Evolutionary conservation across 2,797 vertebrate genomes (phyloP).

Genomic region (Bradypodion pumilum): DNA sequence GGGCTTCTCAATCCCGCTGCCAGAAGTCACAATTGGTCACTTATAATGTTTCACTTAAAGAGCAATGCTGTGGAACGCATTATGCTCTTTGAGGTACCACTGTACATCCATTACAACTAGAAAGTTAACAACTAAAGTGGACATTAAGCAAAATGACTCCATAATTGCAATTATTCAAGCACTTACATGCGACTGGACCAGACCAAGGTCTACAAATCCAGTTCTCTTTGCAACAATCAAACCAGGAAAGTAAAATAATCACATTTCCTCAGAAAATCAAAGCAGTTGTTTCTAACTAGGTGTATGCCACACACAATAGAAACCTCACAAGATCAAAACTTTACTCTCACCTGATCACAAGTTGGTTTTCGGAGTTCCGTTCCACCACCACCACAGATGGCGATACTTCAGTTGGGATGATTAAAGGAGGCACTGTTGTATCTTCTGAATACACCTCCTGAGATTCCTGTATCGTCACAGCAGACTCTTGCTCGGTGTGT

Average conservation of each 20-base stretch:
- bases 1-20: too few species aligned
- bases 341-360: constrained; percentile 85
- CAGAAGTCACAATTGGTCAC: too few species aligned
- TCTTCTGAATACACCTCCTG: constrained; percentile 51
- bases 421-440: constrained; percentile 76
- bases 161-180: neutral
- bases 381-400: constrained; percentile 90
- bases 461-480: constrained; percentile 52
- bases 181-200: neutral
- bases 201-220: neutral
- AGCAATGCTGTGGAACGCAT: too few species aligned
- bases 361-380: constrained; percentile 79
- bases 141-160: neutral
- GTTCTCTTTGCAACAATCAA: neutral
- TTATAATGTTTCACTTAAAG: too few species aligned
- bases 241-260: neutral
- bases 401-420: constrained; percentile 80
- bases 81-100: too few species aligned
- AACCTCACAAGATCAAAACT: constrained; percentile 1
- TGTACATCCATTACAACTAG: too few species aligned
- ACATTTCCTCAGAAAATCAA: neutral
- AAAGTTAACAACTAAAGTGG: too few species aligned
- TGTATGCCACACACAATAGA: neutral
- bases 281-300: neutral
- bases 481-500: constrained; percentile 58